Conservation (phyloP, 2,113 vertebrate species). For the Melanocharis versteri region DNA sequence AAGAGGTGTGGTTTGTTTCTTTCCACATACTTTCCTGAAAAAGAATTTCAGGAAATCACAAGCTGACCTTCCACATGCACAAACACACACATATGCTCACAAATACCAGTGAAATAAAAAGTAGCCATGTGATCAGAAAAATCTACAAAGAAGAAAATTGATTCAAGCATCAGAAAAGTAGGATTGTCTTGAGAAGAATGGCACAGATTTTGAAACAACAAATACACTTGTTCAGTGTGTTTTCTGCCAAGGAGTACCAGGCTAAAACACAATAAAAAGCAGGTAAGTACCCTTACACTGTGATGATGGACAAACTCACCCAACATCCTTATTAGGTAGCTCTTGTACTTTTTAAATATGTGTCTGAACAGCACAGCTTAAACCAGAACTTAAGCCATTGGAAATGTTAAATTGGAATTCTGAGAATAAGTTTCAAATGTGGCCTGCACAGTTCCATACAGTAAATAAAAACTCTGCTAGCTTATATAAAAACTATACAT, state of each 20-base stretch:
- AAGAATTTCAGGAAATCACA: too few species aligned
- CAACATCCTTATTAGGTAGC: neutral
- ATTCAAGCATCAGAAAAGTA: neutral
- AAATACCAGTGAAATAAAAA: neutral
- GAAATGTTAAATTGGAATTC: neutral
- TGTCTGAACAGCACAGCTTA: neutral
- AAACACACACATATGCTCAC: rapidly evolving
- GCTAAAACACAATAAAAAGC: neutral
- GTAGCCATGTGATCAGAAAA: neutral
- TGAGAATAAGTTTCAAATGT: neutral
- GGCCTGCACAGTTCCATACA: neutral
- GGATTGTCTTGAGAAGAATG: neutral
- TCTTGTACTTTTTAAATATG: neutral
- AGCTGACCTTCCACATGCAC: neutral
- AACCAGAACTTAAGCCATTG: neutral
- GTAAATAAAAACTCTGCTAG: neutral
- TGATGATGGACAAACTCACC: neutral
- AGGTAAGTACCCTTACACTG: neutral
- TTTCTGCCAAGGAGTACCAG: neutral
- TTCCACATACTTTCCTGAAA: too few species aligned
- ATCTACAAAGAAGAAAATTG: neutral
- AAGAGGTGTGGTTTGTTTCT: rapidly evolving
- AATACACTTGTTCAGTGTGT: neutral
- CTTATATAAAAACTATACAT: neutral
- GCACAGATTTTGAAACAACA: neutral